Conservation (phyloP, 2,797 vertebrate species). For the Potorous gilbertii region DNA sequence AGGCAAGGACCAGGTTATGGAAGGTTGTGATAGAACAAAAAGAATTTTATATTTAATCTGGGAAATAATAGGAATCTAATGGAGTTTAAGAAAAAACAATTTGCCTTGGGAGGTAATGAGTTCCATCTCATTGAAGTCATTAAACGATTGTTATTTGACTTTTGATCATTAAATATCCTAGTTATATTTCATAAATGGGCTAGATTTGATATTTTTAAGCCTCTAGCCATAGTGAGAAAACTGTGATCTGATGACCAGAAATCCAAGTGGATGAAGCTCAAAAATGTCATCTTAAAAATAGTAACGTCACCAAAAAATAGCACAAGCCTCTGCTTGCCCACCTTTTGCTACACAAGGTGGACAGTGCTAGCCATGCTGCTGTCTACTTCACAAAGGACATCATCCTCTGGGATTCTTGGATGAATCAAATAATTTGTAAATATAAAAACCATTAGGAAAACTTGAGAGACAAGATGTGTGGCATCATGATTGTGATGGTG, state of each 20-base stretch:
- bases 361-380: neutral
- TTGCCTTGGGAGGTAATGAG: neutral
- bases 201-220: neutral
- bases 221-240: neutral
- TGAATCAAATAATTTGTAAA: neutral
- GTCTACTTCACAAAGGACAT: neutral
- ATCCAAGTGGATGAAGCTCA: neutral
- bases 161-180: neutral
- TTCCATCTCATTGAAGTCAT: neutral
- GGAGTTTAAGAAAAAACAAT: neutral
- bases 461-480: neutral
- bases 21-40: neutral
- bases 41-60: too few relatives aligned
- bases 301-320: neutral
- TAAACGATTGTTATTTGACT: neutral
- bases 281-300: neutral
- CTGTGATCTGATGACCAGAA: too few relatives aligned
- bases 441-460: neutral
- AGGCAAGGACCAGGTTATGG: neutral
- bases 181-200: neutral
- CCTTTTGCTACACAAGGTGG: neutral
- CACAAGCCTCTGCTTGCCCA: neutral
- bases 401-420: neutral
- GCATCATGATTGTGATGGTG: neutral
- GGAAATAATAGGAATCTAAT: too few relatives aligned